These are phyloP conservation scores for Sipha maydis DNA, from an alignment of 2,888 invertebrate genomes.

Conservation along the genomic window DNA sequence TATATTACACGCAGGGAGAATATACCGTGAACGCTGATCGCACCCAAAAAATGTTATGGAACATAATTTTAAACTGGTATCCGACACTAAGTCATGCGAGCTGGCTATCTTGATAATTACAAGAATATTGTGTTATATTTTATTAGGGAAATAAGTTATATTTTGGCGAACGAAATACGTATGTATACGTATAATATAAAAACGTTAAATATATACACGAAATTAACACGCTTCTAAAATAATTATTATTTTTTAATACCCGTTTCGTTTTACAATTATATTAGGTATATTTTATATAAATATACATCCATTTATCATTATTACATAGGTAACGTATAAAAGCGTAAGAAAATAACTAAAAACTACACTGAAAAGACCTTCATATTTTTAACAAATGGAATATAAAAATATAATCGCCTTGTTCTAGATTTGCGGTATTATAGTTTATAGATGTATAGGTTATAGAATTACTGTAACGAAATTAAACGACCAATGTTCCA, in stretches of 20 bases:
- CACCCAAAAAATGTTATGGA: slow-evolving; percentile 7
- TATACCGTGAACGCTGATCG: background rate
- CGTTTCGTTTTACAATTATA: background rate
- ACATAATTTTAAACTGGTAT: slow-evolving; percentile 54
- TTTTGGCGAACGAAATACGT: slow-evolving; percentile 2
- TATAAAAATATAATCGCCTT: background rate
- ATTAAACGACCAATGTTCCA: background rate
- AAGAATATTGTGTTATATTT: slow-evolving; percentile 20
- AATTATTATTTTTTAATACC: slow-evolving; percentile 31
- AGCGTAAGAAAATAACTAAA: background rate
- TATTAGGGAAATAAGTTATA: slow-evolving; percentile 14
- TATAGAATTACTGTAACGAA: background rate
- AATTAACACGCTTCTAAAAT: slow-evolving; percentile 20
- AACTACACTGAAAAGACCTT: background rate
- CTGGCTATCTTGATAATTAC: slow-evolving; percentile 6
- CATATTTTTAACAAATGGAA: background rate
- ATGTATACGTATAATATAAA: background rate
- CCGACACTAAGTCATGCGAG: slow-evolving; percentile 21
- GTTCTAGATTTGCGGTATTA: background rate
- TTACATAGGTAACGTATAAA: background rate
- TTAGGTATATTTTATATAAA: background rate
- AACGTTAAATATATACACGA: background rate
- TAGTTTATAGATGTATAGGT: background rate
- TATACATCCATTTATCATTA: background rate
- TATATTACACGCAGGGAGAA: background rate